Percentiles rank a stretch among this genome's conserved stretches.
phyloP scores from a whole-genome alignment of 92 coral and sea anemone genomes.

The Bergia sp. region DNA sequence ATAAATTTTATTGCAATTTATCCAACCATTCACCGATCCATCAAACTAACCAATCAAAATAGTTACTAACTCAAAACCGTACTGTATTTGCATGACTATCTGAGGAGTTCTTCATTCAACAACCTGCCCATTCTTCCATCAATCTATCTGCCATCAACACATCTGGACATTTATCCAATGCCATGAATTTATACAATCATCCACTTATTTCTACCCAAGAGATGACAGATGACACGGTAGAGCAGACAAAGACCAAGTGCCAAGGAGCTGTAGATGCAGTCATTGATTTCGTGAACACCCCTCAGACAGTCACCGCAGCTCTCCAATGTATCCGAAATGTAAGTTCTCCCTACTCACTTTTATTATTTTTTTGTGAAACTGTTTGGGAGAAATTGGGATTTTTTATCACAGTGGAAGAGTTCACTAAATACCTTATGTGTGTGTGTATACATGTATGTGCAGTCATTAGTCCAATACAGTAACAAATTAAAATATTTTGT shows the following conservation, averaged over 20 bases:
- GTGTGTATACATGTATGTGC: too few species aligned
- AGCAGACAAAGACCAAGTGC: slow-evolving; percentile 18
- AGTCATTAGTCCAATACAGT: too few species aligned
- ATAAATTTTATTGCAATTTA: too few species aligned
- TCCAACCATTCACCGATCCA: too few species aligned
- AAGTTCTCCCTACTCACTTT: neutral
- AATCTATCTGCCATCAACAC: neutral
- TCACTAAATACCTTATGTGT: too few species aligned
- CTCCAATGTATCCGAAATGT: slow-evolving; percentile 31
- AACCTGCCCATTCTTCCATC: too few species aligned
- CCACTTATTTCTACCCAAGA: neutral
- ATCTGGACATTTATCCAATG: neutral
- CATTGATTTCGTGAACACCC: slow-evolving; percentile 30
- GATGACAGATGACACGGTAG: neutral
- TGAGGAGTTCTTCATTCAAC: too few species aligned
- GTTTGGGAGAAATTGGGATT: neutral
- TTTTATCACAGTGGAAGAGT: neutral
- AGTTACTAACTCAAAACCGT: too few species aligned
- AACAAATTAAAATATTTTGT: too few species aligned
- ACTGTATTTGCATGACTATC: too few species aligned
- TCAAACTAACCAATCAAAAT: too few species aligned
- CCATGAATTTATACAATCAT: neutral
- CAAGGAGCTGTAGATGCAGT: slow-evolving; percentile 21
- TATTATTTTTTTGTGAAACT: neutral
- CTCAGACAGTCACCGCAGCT: slow-evolving; percentile 15